Conservation (phyloP, 2,888 invertebrate species). For the Petrolisthes cinctipes region DNA sequence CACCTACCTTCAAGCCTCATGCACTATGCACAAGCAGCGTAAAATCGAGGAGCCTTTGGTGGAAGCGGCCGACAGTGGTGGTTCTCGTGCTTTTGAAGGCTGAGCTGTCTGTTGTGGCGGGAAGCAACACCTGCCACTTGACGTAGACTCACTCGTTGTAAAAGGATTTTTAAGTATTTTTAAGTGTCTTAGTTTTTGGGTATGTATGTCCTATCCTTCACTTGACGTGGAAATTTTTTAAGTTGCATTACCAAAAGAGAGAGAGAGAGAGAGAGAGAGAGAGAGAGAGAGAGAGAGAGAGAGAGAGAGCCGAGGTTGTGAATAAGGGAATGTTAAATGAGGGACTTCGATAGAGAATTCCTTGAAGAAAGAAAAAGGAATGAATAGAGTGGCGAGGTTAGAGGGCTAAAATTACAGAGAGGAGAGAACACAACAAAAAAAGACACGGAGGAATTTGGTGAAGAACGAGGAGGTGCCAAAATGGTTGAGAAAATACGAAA, state of each 20-base stretch:
- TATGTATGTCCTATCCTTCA: too few relatives aligned
- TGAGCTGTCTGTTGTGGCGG: too few relatives aligned
- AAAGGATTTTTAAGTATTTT: too few relatives aligned
- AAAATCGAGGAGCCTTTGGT: too few relatives aligned
- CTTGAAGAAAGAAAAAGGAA: background rate
- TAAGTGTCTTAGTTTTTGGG: too few relatives aligned
- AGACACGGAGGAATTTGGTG: background rate
- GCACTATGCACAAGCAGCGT: too few relatives aligned
- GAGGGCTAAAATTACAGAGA: background rate
- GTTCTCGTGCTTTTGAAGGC: too few relatives aligned
- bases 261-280: constrained; percentile 19
- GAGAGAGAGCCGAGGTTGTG: background rate
- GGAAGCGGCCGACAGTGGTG: too few relatives aligned
- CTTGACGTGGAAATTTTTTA: too few relatives aligned
- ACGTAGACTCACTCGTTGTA: too few relatives aligned
- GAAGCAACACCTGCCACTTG: too few relatives aligned
- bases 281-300: constrained; percentile 31
- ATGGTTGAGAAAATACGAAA: background rate
- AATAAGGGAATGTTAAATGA: constrained; percentile 1
- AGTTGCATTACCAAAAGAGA: background rate
- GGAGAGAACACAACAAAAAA: background rate
- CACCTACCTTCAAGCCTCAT: too few relatives aligned
- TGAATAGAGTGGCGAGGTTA: background rate
- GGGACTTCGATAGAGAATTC: background rate
- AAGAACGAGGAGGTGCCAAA: background rate